Conservation (phyloP, 2,113 vertebrate genomes). For the Oostethus manadensis region DNA sequence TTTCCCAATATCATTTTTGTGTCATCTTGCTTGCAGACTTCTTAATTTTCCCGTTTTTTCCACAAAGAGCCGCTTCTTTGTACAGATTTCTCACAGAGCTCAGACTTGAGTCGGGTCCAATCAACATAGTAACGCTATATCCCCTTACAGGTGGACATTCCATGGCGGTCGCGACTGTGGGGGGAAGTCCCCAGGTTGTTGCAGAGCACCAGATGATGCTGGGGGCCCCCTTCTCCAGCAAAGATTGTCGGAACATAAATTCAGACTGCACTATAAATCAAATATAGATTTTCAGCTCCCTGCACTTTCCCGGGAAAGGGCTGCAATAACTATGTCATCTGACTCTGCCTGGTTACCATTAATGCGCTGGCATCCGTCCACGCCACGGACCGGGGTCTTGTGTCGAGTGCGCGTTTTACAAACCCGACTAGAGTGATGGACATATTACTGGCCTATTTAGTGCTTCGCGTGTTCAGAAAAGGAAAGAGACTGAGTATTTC, state of each 20-base stretch:
- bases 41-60: conserved; percentile 31
- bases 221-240: conserved; percentile 56
- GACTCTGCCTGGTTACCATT: conserved; percentile 65
- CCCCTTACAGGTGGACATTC: conserved; percentile 67
- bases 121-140: conserved; percentile 62
- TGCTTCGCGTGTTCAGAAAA: conserved; percentile 47
- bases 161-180: conserved; percentile 50
- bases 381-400: conserved; percentile 57
- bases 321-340: conserved; percentile 72
- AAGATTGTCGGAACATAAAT: conserved; percentile 60
- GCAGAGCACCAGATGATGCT: conserved; percentile 64
- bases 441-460: conserved; percentile 65
- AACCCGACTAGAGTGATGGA: conserved; percentile 48
- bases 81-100: conserved; percentile 48
- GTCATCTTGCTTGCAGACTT: conserved; percentile 5
- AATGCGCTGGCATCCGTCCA: conserved; percentile 60
- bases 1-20: too few relatives aligned
- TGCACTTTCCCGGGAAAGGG: conserved; percentile 60
- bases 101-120: conserved; percentile 55
- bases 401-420: conserved; percentile 56
- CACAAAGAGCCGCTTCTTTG: conserved; percentile 53
- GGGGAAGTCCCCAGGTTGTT: conserved; percentile 42
- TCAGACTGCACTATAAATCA: conserved; percentile 71
- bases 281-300: conserved; percentile 65
- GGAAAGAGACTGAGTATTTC: conserved; percentile 41